Evolutionary conservation across 2,888 invertebrate species (phyloP).

Genomic region (Drosophila percnosoma): DNA sequence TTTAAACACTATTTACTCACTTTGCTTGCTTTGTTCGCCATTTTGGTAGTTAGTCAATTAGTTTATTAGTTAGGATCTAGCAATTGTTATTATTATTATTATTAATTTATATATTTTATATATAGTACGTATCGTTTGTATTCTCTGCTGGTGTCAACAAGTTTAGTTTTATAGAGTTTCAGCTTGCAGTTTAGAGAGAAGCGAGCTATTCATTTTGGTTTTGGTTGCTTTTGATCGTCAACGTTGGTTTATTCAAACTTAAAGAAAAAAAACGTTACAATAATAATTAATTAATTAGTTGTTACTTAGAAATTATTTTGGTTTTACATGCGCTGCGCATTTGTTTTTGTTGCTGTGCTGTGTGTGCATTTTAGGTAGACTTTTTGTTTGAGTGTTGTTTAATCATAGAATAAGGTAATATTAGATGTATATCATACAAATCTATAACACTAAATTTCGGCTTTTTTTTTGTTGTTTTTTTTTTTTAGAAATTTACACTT

Average conservation of each 20-base stretch:
- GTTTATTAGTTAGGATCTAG: conserved; percentile 61
- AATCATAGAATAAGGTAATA: conserved; percentile 59
- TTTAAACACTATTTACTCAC: conserved; percentile 71
- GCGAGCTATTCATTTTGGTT: conserved; percentile 46
- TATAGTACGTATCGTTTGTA: conserved; percentile 42
- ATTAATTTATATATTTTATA: conserved; percentile 49
- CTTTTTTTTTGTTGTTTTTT: background rate
- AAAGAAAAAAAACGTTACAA: conserved; percentile 61
- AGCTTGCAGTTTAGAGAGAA: conserved; percentile 60
- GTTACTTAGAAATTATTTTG: conserved; percentile 73
- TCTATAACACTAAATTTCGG: conserved; percentile 69
- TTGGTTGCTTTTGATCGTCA: conserved; percentile 75
- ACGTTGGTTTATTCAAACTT: conserved; percentile 80
- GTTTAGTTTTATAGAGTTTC: conserved; percentile 22
- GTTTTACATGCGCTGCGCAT: conserved; percentile 82
- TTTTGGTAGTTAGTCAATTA: conserved; percentile 41
- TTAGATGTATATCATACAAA: conserved; percentile 68
- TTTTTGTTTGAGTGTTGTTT: conserved; percentile 73
- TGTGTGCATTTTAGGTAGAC: conserved; percentile 73
- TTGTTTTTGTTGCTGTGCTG: conserved; percentile 71
- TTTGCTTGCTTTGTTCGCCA: conserved; percentile 60
- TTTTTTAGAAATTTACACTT: conserved; percentile 66
- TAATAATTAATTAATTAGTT: conserved; percentile 55
- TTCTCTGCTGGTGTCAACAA: conserved; percentile 11
- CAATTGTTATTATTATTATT: conserved; percentile 49